Percentiles rank a stretch among this genome's conserved stretches.
These are phyloP conservation scores for Apomyelois bistriatella DNA, from an alignment of 2,888 invertebrate genomes.

Conservation along the genomic window DNA sequence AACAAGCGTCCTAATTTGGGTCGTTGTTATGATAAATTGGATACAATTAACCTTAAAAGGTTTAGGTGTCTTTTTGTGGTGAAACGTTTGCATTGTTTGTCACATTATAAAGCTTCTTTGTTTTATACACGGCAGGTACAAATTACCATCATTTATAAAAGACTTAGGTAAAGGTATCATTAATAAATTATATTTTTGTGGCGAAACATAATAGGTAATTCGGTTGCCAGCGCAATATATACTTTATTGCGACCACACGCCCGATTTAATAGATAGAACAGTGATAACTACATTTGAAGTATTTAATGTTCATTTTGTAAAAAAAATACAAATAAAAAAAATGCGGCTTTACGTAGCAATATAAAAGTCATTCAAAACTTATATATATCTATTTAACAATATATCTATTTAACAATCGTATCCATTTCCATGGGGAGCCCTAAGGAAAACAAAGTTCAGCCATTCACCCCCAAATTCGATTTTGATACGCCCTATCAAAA, in stretches of 20 bases:
- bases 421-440: not conserved
- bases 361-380: too few relatives aligned
- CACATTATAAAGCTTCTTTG: slow-evolving; percentile 12
- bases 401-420: too few relatives aligned
- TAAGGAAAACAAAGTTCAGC: slow-evolving; percentile 23
- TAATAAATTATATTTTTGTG: not conserved
- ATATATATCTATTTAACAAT: too few relatives aligned
- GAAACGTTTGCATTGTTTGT: slow-evolving; percentile 15
- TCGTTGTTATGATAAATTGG: slow-evolving; percentile 21
- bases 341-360: too few relatives aligned
- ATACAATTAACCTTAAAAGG: slow-evolving; percentile 19
- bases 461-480: slow-evolving; percentile 48
- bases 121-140: not conserved
- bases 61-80: slow-evolving; percentile 14
- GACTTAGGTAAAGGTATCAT: not conserved
- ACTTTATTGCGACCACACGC: too few relatives aligned
- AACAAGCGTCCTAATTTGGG: slow-evolving; percentile 19
- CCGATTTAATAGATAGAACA: too few relatives aligned
- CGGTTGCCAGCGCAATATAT: too few relatives aligned
- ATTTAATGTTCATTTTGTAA: too few relatives aligned
- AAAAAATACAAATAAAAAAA: too few relatives aligned
- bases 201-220: not conserved
- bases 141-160: slow-evolving; percentile 5
- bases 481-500: slow-evolving; percentile 73
- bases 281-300: too few relatives aligned